Percentiles rank a stretch among this genome's conserved stretches.
Conservation (phyloP, 2,888 invertebrate genomes). For the Drosophila trichaetosa region DNA sequence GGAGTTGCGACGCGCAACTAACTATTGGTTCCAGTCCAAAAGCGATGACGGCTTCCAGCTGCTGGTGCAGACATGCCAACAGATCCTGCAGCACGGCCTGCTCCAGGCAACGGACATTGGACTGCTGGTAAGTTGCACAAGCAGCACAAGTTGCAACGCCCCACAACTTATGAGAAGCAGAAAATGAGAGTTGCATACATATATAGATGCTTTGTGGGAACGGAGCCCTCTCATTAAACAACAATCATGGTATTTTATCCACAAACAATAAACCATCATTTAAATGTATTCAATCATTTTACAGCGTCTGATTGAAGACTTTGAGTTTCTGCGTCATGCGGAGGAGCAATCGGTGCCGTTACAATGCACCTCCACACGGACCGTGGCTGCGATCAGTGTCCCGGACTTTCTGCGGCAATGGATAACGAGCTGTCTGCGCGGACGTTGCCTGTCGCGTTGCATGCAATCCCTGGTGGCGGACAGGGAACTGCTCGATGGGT, state of each 20-base stretch:
- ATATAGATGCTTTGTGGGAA: neutral
- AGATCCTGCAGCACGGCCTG: slow-evolving; percentile 74
- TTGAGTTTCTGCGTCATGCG: slow-evolving; percentile 75
- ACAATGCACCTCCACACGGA: neutral
- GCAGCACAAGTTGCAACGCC: slow-evolving; percentile 31
- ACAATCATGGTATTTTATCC: neutral
- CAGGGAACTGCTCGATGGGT: slow-evolving; percentile 87
- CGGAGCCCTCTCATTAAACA: neutral
- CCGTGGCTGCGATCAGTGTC: slow-evolving; percentile 21
- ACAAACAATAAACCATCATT: neutral
- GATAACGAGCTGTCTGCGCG: slow-evolving; percentile 67
- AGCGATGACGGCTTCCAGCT: slow-evolving; percentile 47
- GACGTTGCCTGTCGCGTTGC: slow-evolving; percentile 82
- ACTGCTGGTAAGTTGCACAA: slow-evolving; percentile 27
- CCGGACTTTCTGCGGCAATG: slow-evolving; percentile 68
- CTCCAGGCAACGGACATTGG: slow-evolving; percentile 36
- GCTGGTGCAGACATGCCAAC: slow-evolving; percentile 64
- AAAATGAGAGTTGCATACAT: neutral
- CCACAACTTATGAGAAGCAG: neutral
- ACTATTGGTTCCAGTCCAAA: slow-evolving; percentile 64
- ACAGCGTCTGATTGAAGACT: slow-evolving; percentile 75
- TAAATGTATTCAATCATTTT: neutral
- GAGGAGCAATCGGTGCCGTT: slow-evolving; percentile 47
- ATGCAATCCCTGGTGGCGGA: slow-evolving; percentile 88
- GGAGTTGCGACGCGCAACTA: slow-evolving; percentile 59